phyloP scores from a whole-genome alignment of 2,113 vertebrate species.

The Telmatochromis bifrenatus region DNA sequence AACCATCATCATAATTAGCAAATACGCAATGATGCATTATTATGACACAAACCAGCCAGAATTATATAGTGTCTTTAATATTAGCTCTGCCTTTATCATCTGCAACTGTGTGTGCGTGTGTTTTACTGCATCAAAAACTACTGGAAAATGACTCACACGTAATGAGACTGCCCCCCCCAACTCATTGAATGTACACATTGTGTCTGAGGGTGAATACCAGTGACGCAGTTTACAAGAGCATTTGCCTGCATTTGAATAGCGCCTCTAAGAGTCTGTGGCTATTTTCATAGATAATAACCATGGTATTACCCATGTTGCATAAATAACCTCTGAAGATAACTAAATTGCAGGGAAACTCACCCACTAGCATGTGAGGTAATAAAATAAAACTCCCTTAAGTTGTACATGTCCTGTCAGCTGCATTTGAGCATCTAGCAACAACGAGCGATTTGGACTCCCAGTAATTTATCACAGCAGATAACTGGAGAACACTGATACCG shows the following conservation, averaged over 20 bases:
- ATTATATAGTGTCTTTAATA: neutral
- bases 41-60: neutral
- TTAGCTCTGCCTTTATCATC: neutral
- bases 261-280: neutral
- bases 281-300: constrained; percentile 22
- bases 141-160: neutral
- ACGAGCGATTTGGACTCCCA: neutral
- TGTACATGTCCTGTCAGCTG: constrained; percentile 24
- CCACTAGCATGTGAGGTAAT: neutral
- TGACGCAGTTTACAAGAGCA: neutral
- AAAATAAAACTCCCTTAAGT: neutral
- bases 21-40: neutral
- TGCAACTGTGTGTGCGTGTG: neutral
- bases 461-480: neutral
- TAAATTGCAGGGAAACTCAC: neutral
- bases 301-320: neutral
- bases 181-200: neutral
- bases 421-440: neutral
- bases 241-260: neutral
- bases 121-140: neutral
- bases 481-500: neutral
- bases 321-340: neutral
- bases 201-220: neutral
- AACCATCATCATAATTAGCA: neutral
- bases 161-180: neutral